Base-by-base conservation (phyloP, 2,888 invertebrate species). In the Calliopum simillimum region DNA sequence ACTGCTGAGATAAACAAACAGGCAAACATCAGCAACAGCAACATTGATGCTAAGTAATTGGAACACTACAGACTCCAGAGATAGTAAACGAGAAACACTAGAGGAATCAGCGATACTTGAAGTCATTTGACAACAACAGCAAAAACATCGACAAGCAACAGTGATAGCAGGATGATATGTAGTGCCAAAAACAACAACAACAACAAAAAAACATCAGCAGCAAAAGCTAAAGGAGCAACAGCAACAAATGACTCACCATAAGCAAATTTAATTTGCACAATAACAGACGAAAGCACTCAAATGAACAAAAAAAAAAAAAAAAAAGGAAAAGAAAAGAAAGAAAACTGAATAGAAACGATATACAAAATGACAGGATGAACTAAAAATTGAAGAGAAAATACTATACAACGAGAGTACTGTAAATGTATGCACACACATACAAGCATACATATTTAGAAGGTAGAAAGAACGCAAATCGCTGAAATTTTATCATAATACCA, bases 211-310 rank as follows among this genome's bases (percentile, higher is more conserved):
- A 33, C 47, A 56, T 23, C 58, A 65, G 16, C 64, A 51, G 19
- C n/a, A 16, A 25, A 2, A 66, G 8, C 66, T 16, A 25, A 55
- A 47, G 44, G 16, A 46, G 49, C 63, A 63, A 13, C 53, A 44
- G 16, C 46, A 59, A 19, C 59, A 59, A 41, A 59, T 19, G 59
- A 12, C 11, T 61, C 65, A 56, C 65, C 55, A 61, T 61, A 63
- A 70, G 61, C 21, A 74, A 71, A 74, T 69, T 71, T 61, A 70
- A 73, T 70, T 74, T 71, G 43, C 70, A 44, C 63, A 61, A 61
- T 69, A 71, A 69, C 67, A 72, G 64, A 72, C 68, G 64, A 64
- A 23, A 47, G 12, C 55, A 33, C 33, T 33, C 8, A 33, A 33
- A 8, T 33, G 5, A 6, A 33, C 5, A 33, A 33, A 4, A 8